Evolutionary conservation across 2,888 invertebrate species (phyloP), one percentile per base, ranked within the genome.

Genomic region (Andricus curvator): DNA sequence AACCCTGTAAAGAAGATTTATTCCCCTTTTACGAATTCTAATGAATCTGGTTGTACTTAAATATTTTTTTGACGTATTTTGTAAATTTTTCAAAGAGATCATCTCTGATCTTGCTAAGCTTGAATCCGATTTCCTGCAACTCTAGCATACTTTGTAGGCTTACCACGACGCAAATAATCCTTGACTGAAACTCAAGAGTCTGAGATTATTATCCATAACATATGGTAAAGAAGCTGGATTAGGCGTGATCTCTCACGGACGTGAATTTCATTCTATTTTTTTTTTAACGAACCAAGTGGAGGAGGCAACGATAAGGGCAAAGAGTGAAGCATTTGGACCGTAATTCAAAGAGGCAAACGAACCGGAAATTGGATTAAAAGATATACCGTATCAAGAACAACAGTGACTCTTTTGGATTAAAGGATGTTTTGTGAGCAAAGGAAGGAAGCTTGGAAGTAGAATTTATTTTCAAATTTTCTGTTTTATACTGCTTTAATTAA

Each of bases 71-170:
- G 4, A 48, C 48, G 15, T 51, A 2, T 8, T 6, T 51, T 20
- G 20, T 20, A 44, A 66, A 66, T 66, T 48, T 51, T 56, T 48
- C 11, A 48, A 78, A 0, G 29, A 11, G 9, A 48, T 66, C 65
- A 77, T 78, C 82, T 80, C 79, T 82, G 79, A 80, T 77, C 79
- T 82, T 51, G 80, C 66, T 77, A 82, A 82, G 68, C 80, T 79
- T 74, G 51, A 82, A 82, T 82, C 80, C 79, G 79, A 80, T 80
- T 82, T 80, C 22, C 80, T 22, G 77, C 41, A 48, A 51, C 17
- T 22, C 65, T 68, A 11, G 56, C 37, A 8, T 8, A 37, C 37
- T 37, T 37, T 37, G 37, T 37, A 37, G 37, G 6, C 8, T 37
- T 37, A 37, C 8, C 37, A 8, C n/a, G 17, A 78, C 80, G 4